Evolutionary conservation across 2,113 vertebrate genomes (phyloP).

Genomic region (Xenopus laevis): DNA sequence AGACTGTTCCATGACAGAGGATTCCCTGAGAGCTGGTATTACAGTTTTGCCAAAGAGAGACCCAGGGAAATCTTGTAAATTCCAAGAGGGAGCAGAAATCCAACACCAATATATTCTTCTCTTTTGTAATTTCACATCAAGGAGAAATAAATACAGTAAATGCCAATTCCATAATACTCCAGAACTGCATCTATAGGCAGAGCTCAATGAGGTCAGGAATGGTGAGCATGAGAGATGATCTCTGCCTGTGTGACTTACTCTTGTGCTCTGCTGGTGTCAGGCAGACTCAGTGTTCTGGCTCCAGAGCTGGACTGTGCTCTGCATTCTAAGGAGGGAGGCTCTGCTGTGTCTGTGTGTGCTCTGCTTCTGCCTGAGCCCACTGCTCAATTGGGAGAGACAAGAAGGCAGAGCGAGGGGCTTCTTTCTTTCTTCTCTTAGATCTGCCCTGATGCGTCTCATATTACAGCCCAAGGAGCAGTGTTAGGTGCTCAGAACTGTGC

Average conservation of each 20-base stretch:
- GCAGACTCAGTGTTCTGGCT: background rate
- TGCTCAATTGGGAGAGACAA: conserved; percentile 6
- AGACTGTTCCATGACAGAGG: conserved; percentile 9
- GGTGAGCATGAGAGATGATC: background rate
- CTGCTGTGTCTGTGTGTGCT: background rate
- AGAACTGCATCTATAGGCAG: background rate
- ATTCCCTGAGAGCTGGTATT: too few species aligned
- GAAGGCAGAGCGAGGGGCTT: conserved; percentile 14
- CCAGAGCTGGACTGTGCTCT: background rate
- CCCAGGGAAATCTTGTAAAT: background rate
- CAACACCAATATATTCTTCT: background rate
- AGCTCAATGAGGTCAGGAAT: background rate
- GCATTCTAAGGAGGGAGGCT: background rate
- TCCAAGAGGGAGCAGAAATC: background rate
- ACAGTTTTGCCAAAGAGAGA: background rate
- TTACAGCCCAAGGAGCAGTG: conserved; percentile 22
- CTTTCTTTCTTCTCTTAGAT: conserved; percentile 31
- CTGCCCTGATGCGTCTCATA: conserved; percentile 12
- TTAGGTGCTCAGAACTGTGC: conserved; percentile 4
- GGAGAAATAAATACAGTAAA: background rate
- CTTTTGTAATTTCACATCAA: background rate
- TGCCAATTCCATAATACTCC: background rate
- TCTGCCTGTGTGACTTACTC: background rate
- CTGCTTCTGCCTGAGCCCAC: background rate
- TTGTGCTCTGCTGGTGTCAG: background rate